Evolutionary conservation across 2,113 vertebrate species (phyloP).

Genomic region (Callopanchax toddi): DNA sequence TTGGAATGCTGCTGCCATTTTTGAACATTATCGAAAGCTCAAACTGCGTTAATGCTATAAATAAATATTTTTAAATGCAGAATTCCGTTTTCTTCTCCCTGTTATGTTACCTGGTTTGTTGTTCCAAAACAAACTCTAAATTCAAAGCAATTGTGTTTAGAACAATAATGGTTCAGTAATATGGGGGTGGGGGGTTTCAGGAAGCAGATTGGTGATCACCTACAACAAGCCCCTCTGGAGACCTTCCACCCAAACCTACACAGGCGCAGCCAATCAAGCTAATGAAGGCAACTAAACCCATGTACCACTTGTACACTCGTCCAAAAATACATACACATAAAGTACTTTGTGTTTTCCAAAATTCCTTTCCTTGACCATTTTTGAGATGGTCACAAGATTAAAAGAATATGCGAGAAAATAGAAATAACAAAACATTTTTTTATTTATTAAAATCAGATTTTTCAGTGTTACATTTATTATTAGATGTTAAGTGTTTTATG

Average conservation of each 20-base stretch:
- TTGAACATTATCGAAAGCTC: slow-evolving; percentile 23
- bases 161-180: neutral
- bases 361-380: too few species aligned
- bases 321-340: too few species aligned
- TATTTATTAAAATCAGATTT: neutral
- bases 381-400: too few species aligned
- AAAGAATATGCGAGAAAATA: too few species aligned
- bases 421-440: neutral
- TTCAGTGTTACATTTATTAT: neutral
- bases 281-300: neutral
- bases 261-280: neutral
- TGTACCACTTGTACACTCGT: too few species aligned
- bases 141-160: neutral
- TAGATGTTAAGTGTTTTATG: neutral
- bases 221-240: slow-evolving; percentile 15
- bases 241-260: neutral
- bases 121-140: neutral
- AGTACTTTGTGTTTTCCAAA: too few species aligned
- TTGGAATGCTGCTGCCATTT: slow-evolving; percentile 23
- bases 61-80: neutral
- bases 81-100: slow-evolving; percentile 6
- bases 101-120: slow-evolving; percentile 20
- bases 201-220: neutral
- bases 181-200: too few species aligned
- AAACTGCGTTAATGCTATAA: neutral